Evolutionary conservation across 2,888 invertebrate genomes (phyloP).

Genomic region (Ditula angustiorana): DNA sequence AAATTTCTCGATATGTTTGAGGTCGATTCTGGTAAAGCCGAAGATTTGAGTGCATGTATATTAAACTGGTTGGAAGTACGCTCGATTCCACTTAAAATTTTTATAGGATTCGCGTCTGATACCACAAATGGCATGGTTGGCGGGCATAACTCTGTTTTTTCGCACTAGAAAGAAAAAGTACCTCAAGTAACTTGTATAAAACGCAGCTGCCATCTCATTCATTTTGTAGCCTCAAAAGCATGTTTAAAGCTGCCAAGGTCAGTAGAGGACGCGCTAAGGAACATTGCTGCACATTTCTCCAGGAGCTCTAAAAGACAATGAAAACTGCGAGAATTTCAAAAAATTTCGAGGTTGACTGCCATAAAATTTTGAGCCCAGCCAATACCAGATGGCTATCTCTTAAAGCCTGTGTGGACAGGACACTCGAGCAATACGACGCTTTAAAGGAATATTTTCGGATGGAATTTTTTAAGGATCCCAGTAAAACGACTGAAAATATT

Average conservation of each 20-base stretch:
- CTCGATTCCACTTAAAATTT: too few relatives aligned
- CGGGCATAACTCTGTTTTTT: too few relatives aligned
- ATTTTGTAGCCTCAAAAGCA: constrained; percentile 54
- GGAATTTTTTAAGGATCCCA: constrained; percentile 41
- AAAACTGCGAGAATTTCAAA: constrained; percentile 37
- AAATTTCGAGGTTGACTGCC: too few relatives aligned
- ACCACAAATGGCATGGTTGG: too few relatives aligned
- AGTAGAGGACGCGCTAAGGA: constrained; percentile 53
- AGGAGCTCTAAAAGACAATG: constrained; percentile 36
- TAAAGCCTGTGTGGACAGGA: constrained; percentile 39
- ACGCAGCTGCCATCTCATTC: constrained; percentile 57
- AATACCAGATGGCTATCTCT: constrained; percentile 43
- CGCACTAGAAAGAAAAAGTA: constrained; percentile 36
- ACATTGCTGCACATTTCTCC: constrained; percentile 44
- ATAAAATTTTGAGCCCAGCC: constrained; percentile 42
- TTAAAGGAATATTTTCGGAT: constrained; percentile 38
- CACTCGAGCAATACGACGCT: constrained; percentile 39
- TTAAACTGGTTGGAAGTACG: too few relatives aligned
- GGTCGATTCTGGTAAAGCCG: too few relatives aligned
- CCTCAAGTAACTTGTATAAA: constrained; percentile 54
- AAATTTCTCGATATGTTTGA: too few relatives aligned
- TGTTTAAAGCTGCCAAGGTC: constrained; percentile 53
- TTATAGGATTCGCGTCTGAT: too few relatives aligned
- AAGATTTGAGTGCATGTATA: too few relatives aligned
- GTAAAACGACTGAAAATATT: constrained; percentile 38